Conservation (phyloP, 2,797 vertebrate species). For the Coregonus suidteri region DNA sequence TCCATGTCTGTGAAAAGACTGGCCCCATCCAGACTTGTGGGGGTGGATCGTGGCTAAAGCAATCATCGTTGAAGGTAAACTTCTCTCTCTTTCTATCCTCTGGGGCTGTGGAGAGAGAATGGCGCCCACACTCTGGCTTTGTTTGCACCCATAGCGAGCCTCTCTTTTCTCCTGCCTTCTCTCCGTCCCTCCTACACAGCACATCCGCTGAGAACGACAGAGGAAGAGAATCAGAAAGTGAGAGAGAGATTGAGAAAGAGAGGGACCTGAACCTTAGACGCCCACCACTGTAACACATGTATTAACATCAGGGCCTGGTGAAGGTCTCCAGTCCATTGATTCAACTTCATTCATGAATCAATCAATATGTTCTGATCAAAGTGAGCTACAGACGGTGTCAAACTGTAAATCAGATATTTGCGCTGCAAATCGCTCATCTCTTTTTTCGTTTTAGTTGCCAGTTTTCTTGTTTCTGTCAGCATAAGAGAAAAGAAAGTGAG, state of each 20-base stretch:
- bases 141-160: constrained; percentile 24
- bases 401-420: constrained; percentile 47
- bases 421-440: constrained; percentile 12
- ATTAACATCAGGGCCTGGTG: constrained; percentile 46
- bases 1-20: neutral
- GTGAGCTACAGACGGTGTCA: constrained; percentile 29
- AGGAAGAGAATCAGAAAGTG: constrained; percentile 27
- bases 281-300: constrained; percentile 49
- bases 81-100: constrained; percentile 1
- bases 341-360: constrained; percentile 50
- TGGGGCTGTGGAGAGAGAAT: neutral
- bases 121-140: constrained; percentile 39
- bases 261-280: constrained; percentile 19
- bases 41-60: constrained; percentile 1
- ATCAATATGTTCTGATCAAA: constrained; percentile 57
- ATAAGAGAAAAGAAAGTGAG: constrained; percentile 5
- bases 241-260: constrained; percentile 17
- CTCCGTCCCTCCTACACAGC: constrained; percentile 29
- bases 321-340: constrained; percentile 55
- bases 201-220: constrained; percentile 18
- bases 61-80: neutral
- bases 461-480: constrained; percentile 19
- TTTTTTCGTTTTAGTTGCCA: neutral
- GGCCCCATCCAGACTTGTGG: constrained; percentile 1
- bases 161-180: constrained; percentile 8